phyloP scores from a whole-genome alignment of 2,888 invertebrate species.

The Nesidiocoris tenuis region DNA sequence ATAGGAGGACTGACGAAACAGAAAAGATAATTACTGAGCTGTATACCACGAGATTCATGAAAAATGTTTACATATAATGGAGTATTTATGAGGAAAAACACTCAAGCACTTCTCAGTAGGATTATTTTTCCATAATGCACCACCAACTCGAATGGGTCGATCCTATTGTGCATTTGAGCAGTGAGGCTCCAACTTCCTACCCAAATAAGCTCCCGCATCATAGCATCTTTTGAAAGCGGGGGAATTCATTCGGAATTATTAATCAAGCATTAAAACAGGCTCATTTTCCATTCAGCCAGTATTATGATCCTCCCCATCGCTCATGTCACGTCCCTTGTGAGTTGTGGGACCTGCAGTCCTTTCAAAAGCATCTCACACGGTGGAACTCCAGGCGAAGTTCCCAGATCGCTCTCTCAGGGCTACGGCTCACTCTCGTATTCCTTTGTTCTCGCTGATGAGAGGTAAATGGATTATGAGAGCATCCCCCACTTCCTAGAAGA shows the following conservation, averaged over 20 bases:
- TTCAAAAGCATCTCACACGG: not conserved
- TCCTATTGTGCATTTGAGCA: not conserved
- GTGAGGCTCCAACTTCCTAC: not conserved
- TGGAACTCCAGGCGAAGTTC: not conserved
- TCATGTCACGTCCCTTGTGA: not conserved
- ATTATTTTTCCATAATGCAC: no score
- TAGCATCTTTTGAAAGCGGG: not conserved
- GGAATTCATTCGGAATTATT: not conserved
- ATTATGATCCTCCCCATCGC: not conserved
- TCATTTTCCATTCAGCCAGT: not conserved
- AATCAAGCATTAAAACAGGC: not conserved
- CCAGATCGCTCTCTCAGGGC: not conserved
- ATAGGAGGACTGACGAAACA: no score
- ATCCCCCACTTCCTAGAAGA: not conserved
- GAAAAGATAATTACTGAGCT: no score
- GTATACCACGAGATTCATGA: no score
- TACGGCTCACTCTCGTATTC: constrained; percentile 7
- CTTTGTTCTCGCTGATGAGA: constrained; percentile 19
- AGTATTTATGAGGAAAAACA: no score
- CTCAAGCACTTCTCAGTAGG: no score
- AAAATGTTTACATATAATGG: no score
- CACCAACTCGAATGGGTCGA: no score
- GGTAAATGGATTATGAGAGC: constrained; percentile 21
- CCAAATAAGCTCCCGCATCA: no score
- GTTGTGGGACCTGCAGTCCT: not conserved